These are phyloP conservation scores for Myxocyprinus asiaticus DNA, from an alignment of 2,113 vertebrate genomes.

Conservation along the genomic window DNA sequence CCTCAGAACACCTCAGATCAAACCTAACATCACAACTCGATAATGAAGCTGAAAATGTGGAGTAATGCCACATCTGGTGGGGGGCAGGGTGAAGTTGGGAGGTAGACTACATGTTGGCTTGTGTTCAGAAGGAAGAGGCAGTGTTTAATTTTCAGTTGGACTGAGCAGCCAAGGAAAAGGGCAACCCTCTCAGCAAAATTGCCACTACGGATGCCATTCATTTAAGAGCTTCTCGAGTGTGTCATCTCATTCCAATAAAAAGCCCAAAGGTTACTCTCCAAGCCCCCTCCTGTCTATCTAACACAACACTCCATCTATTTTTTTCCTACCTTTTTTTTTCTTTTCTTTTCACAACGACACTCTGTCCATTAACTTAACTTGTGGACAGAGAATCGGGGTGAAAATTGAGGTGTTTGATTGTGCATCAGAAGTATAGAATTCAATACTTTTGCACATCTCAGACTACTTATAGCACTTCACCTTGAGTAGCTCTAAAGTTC, in stretches of 20 bases:
- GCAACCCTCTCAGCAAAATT: constrained; percentile 54
- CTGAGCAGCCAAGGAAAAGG: constrained; percentile 48
- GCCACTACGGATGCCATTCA: constrained; percentile 67
- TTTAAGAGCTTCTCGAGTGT: constrained; percentile 57
- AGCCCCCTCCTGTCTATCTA: constrained; percentile 58
- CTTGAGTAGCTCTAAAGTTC: no score
- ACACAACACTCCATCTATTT: constrained; percentile 44
- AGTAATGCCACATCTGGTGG: background rate
- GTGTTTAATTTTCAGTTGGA: constrained; percentile 22
- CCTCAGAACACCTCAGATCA: background rate
- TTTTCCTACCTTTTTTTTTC: constrained; percentile 29
- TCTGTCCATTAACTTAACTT: constrained; percentile 62
- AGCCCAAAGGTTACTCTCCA: constrained; percentile 68
- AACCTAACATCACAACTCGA: background rate
- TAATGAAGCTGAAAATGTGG: background rate
- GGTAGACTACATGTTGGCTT: background rate
- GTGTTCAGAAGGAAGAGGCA: background rate
- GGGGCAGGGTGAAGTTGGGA: background rate
- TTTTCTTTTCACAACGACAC: constrained; percentile 46
- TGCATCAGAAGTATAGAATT: no score
- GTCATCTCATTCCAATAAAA: constrained; percentile 61
- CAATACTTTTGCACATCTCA: no score
- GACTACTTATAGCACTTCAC: no score
- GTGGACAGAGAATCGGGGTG: no score
- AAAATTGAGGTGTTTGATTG: no score